Evolutionary conservation across 2,888 invertebrate genomes (phyloP).

Genomic region (Trichopoda pennipes): DNA sequence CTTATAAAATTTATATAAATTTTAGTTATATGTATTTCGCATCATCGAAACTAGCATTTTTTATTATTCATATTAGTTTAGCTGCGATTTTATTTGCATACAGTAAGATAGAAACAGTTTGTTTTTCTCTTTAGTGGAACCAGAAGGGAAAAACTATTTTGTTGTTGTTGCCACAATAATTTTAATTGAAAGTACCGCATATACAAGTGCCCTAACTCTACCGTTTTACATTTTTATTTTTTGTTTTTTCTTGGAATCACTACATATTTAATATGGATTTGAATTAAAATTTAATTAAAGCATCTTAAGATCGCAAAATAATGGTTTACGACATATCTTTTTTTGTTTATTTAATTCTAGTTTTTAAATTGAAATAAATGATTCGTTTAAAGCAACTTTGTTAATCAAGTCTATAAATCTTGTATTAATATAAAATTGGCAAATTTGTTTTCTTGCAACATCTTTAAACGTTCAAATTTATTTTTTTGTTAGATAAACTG

Average conservation of each 20-base stretch:
- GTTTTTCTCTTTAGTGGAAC: too few relatives aligned
- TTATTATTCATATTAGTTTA: too few relatives aligned
- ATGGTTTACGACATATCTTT: constrained; percentile 3
- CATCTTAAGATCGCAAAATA: constrained; percentile 16
- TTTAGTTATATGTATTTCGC: too few relatives aligned
- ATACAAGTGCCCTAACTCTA: neutral
- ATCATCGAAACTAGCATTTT: too few relatives aligned
- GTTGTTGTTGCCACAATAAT: too few relatives aligned
- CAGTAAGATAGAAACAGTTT: too few relatives aligned
- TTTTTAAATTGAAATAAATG: constrained; percentile 26
- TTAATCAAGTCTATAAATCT: constrained; percentile 26
- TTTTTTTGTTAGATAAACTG: neutral
- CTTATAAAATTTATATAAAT: too few relatives aligned
- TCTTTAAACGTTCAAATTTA: constrained; percentile 20
- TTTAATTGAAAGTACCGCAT: neutral
- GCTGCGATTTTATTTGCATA: too few relatives aligned
- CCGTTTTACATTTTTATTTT: neutral
- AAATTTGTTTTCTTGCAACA: constrained; percentile 30
- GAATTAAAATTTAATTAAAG: constrained; percentile 42
- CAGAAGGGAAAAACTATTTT: too few relatives aligned
- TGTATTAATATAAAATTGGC: constrained; percentile 4
- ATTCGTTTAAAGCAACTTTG: constrained; percentile 14
- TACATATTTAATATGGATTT: neutral
- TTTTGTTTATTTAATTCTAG: constrained; percentile 8
- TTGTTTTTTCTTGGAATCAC: neutral